Conservation (phyloP, 2,797 vertebrate genomes). For the Menidia menidia region DNA sequence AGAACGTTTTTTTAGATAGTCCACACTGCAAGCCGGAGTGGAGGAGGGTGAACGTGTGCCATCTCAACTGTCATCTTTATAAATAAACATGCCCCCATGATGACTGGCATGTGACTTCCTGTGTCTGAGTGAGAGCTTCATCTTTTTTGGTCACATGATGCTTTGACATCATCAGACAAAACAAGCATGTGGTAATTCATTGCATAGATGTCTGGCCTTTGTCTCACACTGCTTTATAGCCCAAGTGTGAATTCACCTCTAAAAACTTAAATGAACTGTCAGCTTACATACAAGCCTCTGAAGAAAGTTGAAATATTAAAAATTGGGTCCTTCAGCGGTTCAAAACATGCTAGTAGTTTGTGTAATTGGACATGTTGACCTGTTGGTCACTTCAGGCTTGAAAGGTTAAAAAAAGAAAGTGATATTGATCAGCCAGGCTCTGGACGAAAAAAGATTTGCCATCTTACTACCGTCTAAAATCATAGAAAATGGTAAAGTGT, state of each 20-base stretch:
- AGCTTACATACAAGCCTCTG: too few species aligned
- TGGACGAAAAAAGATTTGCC: background rate
- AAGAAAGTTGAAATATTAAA: background rate
- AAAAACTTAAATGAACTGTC: background rate
- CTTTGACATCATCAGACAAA: constrained; percentile 50
- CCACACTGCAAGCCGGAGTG: constrained; percentile 44
- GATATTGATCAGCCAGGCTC: background rate
- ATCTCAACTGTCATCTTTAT: constrained; percentile 63
- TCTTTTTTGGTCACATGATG: constrained; percentile 76
- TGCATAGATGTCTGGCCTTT: background rate
- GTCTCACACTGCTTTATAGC: constrained; percentile 1
- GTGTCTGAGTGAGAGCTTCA: constrained; percentile 69
- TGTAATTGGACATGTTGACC: background rate
- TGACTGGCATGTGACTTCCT: constrained; percentile 82
- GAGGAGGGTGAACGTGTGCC: constrained; percentile 41
- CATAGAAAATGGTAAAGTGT: background rate
- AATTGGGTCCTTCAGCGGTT: background rate
- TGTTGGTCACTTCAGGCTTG: background rate
- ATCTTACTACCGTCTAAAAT: background rate
- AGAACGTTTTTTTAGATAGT: constrained; percentile 13
- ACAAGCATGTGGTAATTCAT: constrained; percentile 52
- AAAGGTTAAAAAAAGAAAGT: background rate
- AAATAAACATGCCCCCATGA: constrained; percentile 77
- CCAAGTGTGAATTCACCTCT: background rate
- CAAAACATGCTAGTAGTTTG: background rate